phyloP scores from a whole-genome alignment of 2,888 invertebrate species.

The Xestoiulus laeticollis region DNA sequence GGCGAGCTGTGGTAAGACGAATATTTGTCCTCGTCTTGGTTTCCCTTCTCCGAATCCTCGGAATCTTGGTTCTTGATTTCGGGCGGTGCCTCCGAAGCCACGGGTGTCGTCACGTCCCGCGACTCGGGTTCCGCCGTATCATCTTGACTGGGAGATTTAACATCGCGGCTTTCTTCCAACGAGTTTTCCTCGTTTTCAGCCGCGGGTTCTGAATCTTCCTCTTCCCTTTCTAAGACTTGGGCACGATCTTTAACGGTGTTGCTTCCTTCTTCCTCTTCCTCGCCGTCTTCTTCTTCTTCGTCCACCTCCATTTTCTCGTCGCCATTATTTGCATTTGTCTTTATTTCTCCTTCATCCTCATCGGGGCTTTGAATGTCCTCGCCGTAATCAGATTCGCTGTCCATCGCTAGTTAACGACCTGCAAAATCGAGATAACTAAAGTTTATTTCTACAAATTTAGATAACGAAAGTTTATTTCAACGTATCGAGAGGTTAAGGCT shows the following conservation, averaged over 20 bases:
- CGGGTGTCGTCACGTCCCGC: no score
- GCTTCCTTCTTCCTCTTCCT: not conserved
- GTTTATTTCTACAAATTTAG: no score
- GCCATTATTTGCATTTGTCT: slow-evolving; percentile 39
- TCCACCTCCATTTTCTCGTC: slow-evolving; percentile 9
- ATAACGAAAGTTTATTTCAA: not conserved
- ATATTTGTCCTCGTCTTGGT: slow-evolving; percentile 8
- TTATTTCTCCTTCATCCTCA: slow-evolving; percentile 40
- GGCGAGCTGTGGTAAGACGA: slow-evolving; percentile 19
- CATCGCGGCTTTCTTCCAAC: not conserved
- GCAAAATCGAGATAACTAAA: not conserved
- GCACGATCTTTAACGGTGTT: not conserved
- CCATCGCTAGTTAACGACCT: slow-evolving; percentile 42
- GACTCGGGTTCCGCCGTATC: no score
- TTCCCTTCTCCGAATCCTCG: slow-evolving; percentile 27
- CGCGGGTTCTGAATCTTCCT: not conserved
- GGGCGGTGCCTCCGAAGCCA: not conserved
- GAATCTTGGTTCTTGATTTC: not conserved
- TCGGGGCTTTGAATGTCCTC: slow-evolving; percentile 53
- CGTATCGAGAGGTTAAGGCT: not conserved
- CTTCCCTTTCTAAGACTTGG: not conserved
- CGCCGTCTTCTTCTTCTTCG: not conserved
- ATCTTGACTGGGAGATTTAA: no score
- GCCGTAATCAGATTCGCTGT: slow-evolving; percentile 44
- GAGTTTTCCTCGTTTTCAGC: not conserved